Evolutionary conservation across 1,140 invertebrate species (phyloP).

Genomic region (Ceratosolen solmsi): DNA sequence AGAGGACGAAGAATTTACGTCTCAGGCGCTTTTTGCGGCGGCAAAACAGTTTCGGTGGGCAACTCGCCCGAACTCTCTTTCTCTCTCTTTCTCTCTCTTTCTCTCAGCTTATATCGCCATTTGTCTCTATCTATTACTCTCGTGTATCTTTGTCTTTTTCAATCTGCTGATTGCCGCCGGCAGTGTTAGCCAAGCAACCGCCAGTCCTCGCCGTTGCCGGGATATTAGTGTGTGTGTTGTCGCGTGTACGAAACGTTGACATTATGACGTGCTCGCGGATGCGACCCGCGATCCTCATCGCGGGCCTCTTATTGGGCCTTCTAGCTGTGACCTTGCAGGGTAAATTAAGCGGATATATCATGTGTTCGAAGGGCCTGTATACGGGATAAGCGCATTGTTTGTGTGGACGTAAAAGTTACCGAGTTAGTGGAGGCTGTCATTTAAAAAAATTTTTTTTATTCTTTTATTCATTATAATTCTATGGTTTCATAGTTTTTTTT

Average conservation of each 20-base stretch:
- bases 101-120: slow-evolving; percentile 8
- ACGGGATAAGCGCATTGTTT: slow-evolving; percentile 8
- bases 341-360: slow-evolving; percentile 41
- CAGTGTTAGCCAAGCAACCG: slow-evolving; percentile 4
- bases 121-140: neutral
- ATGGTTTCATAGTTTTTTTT: neutral
- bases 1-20: no score
- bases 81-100: neutral
- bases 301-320: slow-evolving; percentile 65
- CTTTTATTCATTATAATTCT: no score
- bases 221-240: slow-evolving; percentile 37
- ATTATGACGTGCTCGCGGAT: slow-evolving; percentile 70
- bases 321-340: slow-evolving; percentile 69
- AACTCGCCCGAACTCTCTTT: no score
- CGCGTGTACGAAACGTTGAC: slow-evolving; percentile 41
- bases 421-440: no score
- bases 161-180: neutral
- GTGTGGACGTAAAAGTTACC: no score
- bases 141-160: neutral
- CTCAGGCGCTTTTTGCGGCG: no score
- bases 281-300: slow-evolving; percentile 67
- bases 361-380: neutral
- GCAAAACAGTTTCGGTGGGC: no score
- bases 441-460: no score
- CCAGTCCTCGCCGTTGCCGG: slow-evolving; percentile 31